phyloP scores from a whole-genome alignment of 2,797 vertebrate genomes.

The Sebastes iracundus region DNA sequence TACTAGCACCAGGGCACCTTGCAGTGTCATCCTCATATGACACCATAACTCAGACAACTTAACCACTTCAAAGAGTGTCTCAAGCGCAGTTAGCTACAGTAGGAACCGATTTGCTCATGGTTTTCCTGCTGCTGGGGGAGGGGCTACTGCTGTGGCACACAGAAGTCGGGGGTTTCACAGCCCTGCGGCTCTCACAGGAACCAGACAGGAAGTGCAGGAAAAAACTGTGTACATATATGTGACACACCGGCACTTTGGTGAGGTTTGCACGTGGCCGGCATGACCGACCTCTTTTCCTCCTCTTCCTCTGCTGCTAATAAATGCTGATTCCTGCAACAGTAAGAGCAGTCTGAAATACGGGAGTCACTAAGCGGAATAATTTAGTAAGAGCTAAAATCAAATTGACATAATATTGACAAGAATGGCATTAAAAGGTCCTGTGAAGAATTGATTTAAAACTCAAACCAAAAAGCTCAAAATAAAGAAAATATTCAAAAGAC shows the following conservation, averaged over 20 bases:
- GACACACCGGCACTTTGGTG: slow-evolving; percentile 75
- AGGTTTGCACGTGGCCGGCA: slow-evolving; percentile 60
- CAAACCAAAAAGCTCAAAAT: neutral
- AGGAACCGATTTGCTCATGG: slow-evolving; percentile 5
- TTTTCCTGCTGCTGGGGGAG: slow-evolving; percentile 27
- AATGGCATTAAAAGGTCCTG: no score
- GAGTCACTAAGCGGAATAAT: neutral
- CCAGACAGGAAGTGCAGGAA: slow-evolving; percentile 79
- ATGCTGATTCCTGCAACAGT: slow-evolving; percentile 19
- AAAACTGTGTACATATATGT: slow-evolving; percentile 81
- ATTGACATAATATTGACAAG: neutral
- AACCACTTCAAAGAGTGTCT: slow-evolving; percentile 15
- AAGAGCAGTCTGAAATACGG: neutral
- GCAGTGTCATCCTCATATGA: neutral
- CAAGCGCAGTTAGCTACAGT: slow-evolving; percentile 2
- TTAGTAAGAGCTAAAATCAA: neutral
- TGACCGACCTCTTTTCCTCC: slow-evolving; percentile 39
- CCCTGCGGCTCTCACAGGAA: slow-evolving; percentile 66
- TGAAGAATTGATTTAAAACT: neutral
- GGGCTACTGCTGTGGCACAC: slow-evolving; percentile 38
- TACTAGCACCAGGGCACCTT: neutral
- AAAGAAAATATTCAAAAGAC: neutral
- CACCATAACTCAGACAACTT: neutral
- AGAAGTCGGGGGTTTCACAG: slow-evolving; percentile 64
- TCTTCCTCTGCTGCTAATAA: slow-evolving; percentile 39